Base-by-base conservation (phyloP, 1,140 invertebrate genomes). In the Drosophila malerkotliana region DNA sequence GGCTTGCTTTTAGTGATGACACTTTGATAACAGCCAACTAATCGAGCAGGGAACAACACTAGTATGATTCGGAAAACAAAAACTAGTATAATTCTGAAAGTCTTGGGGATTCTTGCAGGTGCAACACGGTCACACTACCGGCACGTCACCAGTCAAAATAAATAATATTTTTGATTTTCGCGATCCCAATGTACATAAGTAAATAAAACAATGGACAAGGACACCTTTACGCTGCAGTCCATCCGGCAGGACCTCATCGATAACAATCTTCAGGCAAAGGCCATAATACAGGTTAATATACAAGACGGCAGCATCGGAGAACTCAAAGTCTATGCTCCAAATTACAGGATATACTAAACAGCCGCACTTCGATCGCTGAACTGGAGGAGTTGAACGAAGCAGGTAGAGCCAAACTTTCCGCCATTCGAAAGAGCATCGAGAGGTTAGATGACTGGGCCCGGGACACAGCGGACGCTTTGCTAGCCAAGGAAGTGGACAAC, bases 361-460 rank as follows among this genome's bases (percentile, higher is more conserved):
- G 95, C 81, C 93, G 92, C 37, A 94, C 95, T 1, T 94, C 95
- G 0, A 92, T 96, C 57, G 93, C 94, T 59, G 92, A 94, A 67
- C 92, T 97, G 39, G 95, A 96, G 78, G 93, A 94, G 52, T 91
- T 97, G 4, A 97, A 97, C 92, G 94, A 94, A 71, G 94, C 94
- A 58, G 96, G 96, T 1, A 93, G 96, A 80, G 91, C 91, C 45
- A 95, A 95, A 91, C 93, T 97, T 82, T 92, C 93, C 8, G 83
- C 92, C 30, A 87, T 97, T 21, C 92, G 95, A 64, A 94, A 94
- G 72, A 94, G 94, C 74, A 94, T 97, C 54, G 94, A 96, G 64
- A 93, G 93, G 48, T 92, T 97, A 74, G 93, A 94, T 48, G 92
- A 94, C 57, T 92, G 95, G 85, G 95, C 95, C 1, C 94, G 94